A percentile compares a stretch with the other conserved stretches of the same genome.
These are phyloP conservation scores for Branchellion lobata DNA, from an alignment of 2,888 invertebrate species.

Conservation along the genomic window DNA sequence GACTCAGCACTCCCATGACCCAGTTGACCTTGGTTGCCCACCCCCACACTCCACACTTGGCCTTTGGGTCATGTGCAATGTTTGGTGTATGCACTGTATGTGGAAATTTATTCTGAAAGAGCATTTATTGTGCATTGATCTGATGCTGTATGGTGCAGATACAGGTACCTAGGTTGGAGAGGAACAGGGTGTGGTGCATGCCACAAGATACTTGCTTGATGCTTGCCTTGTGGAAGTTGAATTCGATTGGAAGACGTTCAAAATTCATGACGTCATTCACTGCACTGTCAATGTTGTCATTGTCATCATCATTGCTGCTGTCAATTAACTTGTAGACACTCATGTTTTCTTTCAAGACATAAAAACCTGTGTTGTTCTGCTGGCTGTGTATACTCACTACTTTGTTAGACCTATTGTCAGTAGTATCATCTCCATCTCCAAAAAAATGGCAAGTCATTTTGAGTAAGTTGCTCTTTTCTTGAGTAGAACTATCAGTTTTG, in stretches of 20 bases:
- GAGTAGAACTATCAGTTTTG: background rate
- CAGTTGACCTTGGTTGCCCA: constrained; percentile 77
- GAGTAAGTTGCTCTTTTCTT: no score
- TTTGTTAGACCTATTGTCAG: no score
- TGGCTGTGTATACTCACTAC: background rate
- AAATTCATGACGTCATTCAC: background rate
- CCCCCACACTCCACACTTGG: constrained; percentile 43
- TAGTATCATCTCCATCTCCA: no score
- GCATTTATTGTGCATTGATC: background rate
- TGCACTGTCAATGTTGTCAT: background rate
- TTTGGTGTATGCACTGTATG: background rate
- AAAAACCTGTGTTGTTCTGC: background rate
- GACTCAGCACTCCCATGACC: constrained; percentile 75
- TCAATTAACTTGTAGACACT: background rate
- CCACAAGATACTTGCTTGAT: constrained; percentile 49
- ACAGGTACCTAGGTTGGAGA: constrained; percentile 43
- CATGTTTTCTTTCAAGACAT: background rate
- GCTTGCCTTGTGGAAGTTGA: background rate
- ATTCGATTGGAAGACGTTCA: background rate
- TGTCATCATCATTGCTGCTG: background rate
- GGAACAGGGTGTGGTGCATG: constrained; percentile 48
- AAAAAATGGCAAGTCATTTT: no score
- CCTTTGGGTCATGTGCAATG: background rate
- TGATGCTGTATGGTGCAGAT: no score
- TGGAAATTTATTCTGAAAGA: background rate